phyloP scores from a whole-genome alignment of 2,888 invertebrate species.

The Odontocolon sp. region DNA sequence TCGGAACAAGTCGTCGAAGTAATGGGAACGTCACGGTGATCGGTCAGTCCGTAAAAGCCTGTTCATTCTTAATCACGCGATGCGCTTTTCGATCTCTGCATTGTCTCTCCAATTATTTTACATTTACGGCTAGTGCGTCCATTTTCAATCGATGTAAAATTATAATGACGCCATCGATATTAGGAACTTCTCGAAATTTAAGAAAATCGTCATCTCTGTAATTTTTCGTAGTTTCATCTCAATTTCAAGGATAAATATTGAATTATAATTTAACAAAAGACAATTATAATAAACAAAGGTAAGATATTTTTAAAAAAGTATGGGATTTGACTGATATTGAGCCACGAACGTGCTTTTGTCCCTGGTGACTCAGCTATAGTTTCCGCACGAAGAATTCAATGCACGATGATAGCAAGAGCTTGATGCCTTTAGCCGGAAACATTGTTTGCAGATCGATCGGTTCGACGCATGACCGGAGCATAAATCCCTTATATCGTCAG shows the following conservation, averaged over 20 bases:
- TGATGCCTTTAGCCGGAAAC: background rate
- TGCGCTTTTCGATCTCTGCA: slow-evolving; percentile 53
- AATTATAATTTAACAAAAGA: too few species aligned
- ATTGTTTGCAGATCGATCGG: slow-evolving; percentile 55
- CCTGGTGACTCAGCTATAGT: slow-evolving; percentile 7
- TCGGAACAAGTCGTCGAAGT: slow-evolving; percentile 55
- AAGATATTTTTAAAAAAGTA: background rate
- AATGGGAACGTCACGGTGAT: slow-evolving; percentile 61
- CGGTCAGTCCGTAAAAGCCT: slow-evolving; percentile 44
- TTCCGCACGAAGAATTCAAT: slow-evolving; percentile 5
- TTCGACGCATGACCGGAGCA: slow-evolving; percentile 59
- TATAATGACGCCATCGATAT: too few species aligned
- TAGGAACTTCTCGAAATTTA: too few species aligned
- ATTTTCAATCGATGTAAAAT: too few species aligned
- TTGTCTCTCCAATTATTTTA: slow-evolving; percentile 27
- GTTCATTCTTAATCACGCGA: slow-evolving; percentile 55
- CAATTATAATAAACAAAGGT: too few species aligned
- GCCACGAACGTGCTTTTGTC: background rate
- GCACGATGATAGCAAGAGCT: background rate
- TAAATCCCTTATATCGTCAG: slow-evolving; percentile 43
- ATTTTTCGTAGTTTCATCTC: too few species aligned
- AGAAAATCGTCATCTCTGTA: too few species aligned
- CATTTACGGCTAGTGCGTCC: background rate
- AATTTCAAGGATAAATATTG: too few species aligned
- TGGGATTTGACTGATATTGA: background rate